Conservation (phyloP, 2,797 vertebrate genomes). For the Cetoscarus ocellatus region DNA sequence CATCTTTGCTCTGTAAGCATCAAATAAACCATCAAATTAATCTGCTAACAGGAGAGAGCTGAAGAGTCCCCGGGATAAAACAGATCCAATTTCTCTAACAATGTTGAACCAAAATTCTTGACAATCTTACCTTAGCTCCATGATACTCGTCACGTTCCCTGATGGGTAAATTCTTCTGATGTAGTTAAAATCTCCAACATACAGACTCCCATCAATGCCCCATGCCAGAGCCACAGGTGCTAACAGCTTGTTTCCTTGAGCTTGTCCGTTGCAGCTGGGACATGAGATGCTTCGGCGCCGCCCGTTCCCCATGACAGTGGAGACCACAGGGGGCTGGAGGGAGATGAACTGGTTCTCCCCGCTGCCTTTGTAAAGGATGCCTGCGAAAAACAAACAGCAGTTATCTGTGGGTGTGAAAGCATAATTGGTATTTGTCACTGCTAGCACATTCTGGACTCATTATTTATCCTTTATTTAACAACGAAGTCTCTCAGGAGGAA, state of each 20-base stretch:
- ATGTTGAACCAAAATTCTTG: neutral
- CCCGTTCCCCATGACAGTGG: conserved; percentile 98
- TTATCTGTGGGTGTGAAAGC: conserved; percentile 24
- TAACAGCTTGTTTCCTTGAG: conserved; percentile 96
- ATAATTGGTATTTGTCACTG: conserved; percentile 13
- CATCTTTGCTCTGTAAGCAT: neutral
- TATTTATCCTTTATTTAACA: conserved; percentile 11
- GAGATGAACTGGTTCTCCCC: conserved; percentile 99
- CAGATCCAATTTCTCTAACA: neutral
- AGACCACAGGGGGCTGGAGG: conserved; percentile 94
- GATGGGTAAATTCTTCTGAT: conserved; percentile 95
- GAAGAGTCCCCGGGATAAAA: neutral
- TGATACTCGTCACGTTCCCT: conserved; percentile 96
- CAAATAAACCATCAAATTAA: neutral
- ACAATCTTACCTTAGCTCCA: conserved; percentile 92
- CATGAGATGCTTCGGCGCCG: conserved; percentile 98
- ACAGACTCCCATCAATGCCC: conserved; percentile 95
- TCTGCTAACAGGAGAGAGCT: neutral
- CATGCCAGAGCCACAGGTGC: conserved; percentile 96
- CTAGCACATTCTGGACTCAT: conserved; percentile 12
- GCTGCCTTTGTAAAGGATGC: conserved; percentile 97
- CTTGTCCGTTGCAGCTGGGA: conserved; percentile 97
- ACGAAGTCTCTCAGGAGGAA: neutral
- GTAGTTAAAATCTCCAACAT: conserved; percentile 98
- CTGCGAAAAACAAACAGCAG: conserved; percentile 72